These are phyloP conservation scores for Oophaga pumilio DNA, from an alignment of 2,113 vertebrate species.

Conservation along the genomic window DNA sequence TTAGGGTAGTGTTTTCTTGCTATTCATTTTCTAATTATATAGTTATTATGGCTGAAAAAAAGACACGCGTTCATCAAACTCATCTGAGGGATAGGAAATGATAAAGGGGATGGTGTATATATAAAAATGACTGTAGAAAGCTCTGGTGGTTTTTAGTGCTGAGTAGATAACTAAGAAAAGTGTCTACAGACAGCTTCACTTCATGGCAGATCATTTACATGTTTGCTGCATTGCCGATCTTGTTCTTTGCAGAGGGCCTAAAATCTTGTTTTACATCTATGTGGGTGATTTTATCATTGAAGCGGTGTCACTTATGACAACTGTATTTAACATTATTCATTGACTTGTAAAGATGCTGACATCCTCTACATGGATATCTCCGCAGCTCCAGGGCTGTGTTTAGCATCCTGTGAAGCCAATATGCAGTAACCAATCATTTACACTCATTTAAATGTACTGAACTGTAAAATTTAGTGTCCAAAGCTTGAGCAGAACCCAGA, in stretches of 20 bases:
- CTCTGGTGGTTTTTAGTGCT: too few relatives aligned
- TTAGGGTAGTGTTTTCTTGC: too few relatives aligned
- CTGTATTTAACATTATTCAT: slow-evolving; percentile 28
- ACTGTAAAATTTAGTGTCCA: not conserved
- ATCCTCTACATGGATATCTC: slow-evolving; percentile 12
- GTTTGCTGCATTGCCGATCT: not conserved
- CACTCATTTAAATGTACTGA: not conserved
- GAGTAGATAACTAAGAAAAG: too few relatives aligned
- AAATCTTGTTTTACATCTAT: slow-evolving; percentile 9
- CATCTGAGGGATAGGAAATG: too few relatives aligned
- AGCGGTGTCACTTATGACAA: slow-evolving; percentile 15
- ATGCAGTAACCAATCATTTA: not conserved
- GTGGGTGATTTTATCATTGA: not conserved
- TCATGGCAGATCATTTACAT: slow-evolving; percentile 8
- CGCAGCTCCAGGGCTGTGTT: not conserved
- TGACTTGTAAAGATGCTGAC: slow-evolving; percentile 19
- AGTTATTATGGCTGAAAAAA: too few relatives aligned
- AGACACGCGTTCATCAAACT: too few relatives aligned
- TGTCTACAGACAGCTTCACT: not conserved
- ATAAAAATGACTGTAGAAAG: too few relatives aligned
- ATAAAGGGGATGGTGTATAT: too few relatives aligned
- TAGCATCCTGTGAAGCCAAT: not conserved
- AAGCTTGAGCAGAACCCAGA: too few relatives aligned
- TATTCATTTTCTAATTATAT: too few relatives aligned
- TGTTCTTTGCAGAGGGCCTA: not conserved